phyloP scores from a whole-genome alignment of 2,888 invertebrate genomes.

The Embidobia sp. region DNA sequence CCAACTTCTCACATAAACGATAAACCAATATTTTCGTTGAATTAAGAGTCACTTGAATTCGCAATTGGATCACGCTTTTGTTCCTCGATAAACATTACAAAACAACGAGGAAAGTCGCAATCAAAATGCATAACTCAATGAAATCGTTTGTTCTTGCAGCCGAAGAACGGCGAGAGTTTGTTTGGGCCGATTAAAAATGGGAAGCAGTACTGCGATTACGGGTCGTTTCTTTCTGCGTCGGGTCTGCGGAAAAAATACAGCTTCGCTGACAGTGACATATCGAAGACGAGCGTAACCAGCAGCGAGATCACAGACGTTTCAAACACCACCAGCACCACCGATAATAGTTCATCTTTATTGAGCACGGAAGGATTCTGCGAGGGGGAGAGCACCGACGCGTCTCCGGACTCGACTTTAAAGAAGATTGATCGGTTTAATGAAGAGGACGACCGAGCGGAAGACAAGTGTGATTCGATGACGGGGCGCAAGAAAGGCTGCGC shows the following conservation, averaged over 20 bases:
- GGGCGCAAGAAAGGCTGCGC: not conserved
- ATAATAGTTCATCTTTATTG: constrained; percentile 76
- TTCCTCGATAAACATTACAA: too few relatives aligned
- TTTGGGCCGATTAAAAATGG: constrained; percentile 24
- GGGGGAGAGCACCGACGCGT: constrained; percentile 78
- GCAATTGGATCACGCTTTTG: too few relatives aligned
- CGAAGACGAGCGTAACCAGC: constrained; percentile 84
- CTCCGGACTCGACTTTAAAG: constrained; percentile 77
- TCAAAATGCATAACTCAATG: too few relatives aligned
- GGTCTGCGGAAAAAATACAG: constrained; percentile 77
- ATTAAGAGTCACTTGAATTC: too few relatives aligned
- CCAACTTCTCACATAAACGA: too few relatives aligned
- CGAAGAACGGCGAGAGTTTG: constrained; percentile 1
- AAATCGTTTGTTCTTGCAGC: too few relatives aligned
- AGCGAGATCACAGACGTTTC: constrained; percentile 86
- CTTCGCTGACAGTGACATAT: constrained; percentile 79
- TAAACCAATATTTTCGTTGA: too few relatives aligned
- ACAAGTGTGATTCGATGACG: not conserved
- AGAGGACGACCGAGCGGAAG: constrained; percentile 13
- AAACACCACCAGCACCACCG: constrained; percentile 85
- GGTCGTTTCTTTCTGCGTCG: constrained; percentile 35
- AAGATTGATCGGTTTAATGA: constrained; percentile 74
- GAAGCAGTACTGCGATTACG: constrained; percentile 31
- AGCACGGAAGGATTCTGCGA: constrained; percentile 80
- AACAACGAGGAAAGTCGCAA: too few relatives aligned